phyloP scores from a whole-genome alignment of 2,888 invertebrate species.

The Nycteola revayana region DNA sequence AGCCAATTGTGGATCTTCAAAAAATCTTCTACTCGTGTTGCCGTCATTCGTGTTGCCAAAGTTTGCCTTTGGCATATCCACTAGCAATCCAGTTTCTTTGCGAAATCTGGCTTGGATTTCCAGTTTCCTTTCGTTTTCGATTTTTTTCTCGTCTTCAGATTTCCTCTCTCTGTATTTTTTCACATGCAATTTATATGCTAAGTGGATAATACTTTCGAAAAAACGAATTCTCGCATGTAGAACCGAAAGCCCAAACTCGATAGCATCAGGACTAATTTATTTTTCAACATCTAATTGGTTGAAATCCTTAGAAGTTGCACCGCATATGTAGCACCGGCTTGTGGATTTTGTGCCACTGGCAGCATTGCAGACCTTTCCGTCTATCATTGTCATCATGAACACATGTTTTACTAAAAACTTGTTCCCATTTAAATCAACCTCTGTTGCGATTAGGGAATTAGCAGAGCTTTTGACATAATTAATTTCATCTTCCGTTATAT shows the following conservation, averaged over 20 bases:
- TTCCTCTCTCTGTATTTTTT: constrained; percentile 6
- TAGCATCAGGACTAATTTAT: no score
- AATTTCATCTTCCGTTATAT: constrained; percentile 1
- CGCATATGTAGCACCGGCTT: constrained; percentile 14
- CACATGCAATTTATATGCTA: constrained; percentile 19
- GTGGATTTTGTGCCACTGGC: constrained; percentile 11
- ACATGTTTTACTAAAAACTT: constrained; percentile 5
- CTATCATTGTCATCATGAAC: constrained; percentile 10
- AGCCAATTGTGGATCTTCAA: no score
- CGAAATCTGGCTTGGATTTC: no score
- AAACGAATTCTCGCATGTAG: constrained; percentile 32
- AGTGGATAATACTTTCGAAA: constrained; percentile 19
- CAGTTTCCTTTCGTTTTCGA: no score
- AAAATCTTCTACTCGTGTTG: no score
- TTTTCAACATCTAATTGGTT: no score
- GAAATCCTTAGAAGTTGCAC: constrained; percentile 15
- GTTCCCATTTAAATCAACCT: neutral
- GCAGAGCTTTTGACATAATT: neutral
- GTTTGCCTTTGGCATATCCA: no score
- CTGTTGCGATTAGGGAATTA: neutral
- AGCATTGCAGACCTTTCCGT: constrained; percentile 19
- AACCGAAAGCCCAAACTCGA: constrained; percentile 31
- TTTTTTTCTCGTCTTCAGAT: no score
- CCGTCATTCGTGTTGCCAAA: no score
- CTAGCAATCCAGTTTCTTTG: no score